Conservation (phyloP, 1,140 invertebrate species). For the Microplitis demolitor region DNA sequence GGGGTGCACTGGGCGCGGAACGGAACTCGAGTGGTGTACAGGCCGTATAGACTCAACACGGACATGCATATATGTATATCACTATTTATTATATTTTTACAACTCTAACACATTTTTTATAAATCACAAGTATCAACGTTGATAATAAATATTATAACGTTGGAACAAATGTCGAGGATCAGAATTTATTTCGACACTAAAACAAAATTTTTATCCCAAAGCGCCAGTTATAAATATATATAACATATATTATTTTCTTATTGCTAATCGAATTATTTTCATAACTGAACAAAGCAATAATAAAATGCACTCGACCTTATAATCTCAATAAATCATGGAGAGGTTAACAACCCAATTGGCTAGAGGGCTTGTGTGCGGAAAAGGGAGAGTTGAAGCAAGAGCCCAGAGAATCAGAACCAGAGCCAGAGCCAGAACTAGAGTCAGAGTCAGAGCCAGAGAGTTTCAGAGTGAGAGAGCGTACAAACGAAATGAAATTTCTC, state of each 20-base stretch:
- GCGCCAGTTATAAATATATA: neutral
- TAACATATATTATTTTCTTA: neutral
- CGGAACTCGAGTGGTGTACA: neutral
- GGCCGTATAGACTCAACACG: neutral
- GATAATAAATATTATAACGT: neutral
- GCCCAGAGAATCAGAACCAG: neutral
- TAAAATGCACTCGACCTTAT: neutral
- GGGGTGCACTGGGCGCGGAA: neutral
- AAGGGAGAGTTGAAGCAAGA: neutral
- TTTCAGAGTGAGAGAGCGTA: neutral
- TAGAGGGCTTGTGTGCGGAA: neutral
- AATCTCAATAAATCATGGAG: conserved; percentile 4
- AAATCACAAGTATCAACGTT: neutral
- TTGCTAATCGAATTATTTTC: neutral
- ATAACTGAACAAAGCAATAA: neutral
- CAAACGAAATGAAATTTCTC: conserved; percentile 26
- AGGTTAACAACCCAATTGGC: conserved; percentile 6
- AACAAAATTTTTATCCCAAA: too few species aligned
- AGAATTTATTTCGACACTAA: too few species aligned
- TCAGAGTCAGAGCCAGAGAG: neutral
- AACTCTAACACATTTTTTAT: neutral
- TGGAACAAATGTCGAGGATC: neutral
- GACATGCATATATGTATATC: neutral
- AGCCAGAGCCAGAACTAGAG: neutral
- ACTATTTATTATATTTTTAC: neutral